Base-by-base conservation (phyloP, 2,797 vertebrate species). In the Muscicapa striata region DNA sequence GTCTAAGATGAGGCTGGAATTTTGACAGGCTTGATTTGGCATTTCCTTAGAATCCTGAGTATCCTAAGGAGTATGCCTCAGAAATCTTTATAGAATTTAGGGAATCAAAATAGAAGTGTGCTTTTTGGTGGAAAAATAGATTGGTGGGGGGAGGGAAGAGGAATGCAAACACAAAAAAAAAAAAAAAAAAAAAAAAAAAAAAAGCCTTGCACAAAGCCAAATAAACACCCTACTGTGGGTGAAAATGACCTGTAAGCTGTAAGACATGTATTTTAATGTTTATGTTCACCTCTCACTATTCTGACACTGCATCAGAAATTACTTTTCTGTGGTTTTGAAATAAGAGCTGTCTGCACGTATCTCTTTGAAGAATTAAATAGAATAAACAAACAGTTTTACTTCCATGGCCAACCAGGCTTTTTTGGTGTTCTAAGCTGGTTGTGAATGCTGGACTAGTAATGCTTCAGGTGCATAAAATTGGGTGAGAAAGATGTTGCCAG, bases 61-160 rank as follows among this genome's bases (percentile, higher is more conserved):
- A 46, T 46, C 22, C 29, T 74, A 20, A 75, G 22, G 21, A 40
- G 1, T 40, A 23, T 32, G 13, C 17, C 6, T 8, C 18, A 46
- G 70, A 58, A 93, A 51, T 83, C 13, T 30, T 21, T 45, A n/a
- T 55, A 62, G 21, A 62, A 21, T 19, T 34, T 12, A 48, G 48
- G 3, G 16, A 74, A 84, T 64, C 8, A 55, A 62, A 90, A 34
- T 3, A n/a, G 11, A 68, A 84, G 15, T 62, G 8, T 43, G 1
- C 1, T 26, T 72, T 61, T 41, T 63, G 7, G 14, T 88, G 48
- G 48, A 22, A 48, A 82, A 68, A 10, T 59, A 32, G 3, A 19
- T 16, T 17, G 0, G 0, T 2, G 1, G 2, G 1, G 6, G 6
- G 3, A 1, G 3, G 1, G 16, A 15, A 8, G 8, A 10, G 13